Evolutionary conservation across 2,888 invertebrate genomes (phyloP).

Genomic region (Coelopa pilipes): DNA sequence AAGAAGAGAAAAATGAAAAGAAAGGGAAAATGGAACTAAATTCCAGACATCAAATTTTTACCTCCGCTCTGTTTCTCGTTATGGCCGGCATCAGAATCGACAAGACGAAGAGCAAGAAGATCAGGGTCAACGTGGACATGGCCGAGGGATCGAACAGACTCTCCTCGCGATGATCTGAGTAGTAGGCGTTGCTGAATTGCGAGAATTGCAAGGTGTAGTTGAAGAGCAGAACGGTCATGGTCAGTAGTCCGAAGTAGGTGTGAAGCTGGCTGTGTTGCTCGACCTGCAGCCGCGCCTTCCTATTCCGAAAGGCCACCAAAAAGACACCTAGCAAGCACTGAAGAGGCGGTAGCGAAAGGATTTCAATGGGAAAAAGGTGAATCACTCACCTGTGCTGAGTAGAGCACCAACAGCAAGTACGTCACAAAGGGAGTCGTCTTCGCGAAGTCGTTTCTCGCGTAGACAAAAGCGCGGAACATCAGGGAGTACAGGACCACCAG

Average conservation of each 20-base stretch:
- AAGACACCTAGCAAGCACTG: not conserved
- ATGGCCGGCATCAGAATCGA: not conserved
- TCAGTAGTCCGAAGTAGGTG: not conserved
- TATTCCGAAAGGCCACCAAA: not conserved
- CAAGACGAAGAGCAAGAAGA: conserved; percentile 1
- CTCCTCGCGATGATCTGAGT: not conserved
- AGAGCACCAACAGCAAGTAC: not conserved
- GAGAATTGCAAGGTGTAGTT: not conserved
- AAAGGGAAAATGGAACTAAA: too few relatives aligned
- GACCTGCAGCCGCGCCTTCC: not conserved
- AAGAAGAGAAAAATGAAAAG: too few relatives aligned
- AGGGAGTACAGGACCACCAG: not conserved
- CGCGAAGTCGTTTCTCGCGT: not conserved
- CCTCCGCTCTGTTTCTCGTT: too few relatives aligned
- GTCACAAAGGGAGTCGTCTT: too few relatives aligned
- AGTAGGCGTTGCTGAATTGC: not conserved
- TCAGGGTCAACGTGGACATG: not conserved
- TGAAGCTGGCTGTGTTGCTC: not conserved
- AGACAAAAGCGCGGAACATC: conserved; percentile 3
- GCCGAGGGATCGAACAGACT: not conserved
- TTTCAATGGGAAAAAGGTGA: not conserved
- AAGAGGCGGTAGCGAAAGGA: not conserved
- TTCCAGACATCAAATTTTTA: too few relatives aligned
- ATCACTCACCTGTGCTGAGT: not conserved
- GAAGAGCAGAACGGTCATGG: not conserved